Evolutionary conservation across 2,113 vertebrate genomes (phyloP).

Genomic region (Hyla sarda): DNA sequence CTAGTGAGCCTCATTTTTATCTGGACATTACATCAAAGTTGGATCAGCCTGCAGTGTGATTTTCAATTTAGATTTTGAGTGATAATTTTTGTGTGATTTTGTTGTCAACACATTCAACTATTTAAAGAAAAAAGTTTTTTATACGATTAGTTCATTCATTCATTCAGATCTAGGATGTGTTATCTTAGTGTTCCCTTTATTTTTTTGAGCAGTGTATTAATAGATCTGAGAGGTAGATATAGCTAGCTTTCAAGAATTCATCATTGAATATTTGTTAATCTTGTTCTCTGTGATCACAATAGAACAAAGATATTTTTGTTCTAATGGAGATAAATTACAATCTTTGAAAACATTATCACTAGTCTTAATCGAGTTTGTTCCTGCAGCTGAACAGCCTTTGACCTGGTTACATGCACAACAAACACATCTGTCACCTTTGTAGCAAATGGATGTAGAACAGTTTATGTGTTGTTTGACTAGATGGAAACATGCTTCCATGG

Average conservation of each 20-base stretch:
- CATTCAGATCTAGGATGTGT: no score
- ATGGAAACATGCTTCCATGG: conserved; percentile 13
- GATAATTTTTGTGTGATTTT: no score
- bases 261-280: conserved; percentile 76
- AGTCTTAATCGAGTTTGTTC: conserved; percentile 76
- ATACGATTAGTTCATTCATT: no score
- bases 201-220: no score
- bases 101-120: no score
- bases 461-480: conserved; percentile 52
- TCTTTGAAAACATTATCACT: conserved; percentile 79
- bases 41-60: no score
- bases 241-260: conserved; percentile 78
- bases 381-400: conserved; percentile 72
- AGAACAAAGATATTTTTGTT: conserved; percentile 76
- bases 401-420: conserved; percentile 74
- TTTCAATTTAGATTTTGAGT: no score
- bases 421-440: conserved; percentile 63
- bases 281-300: conserved; percentile 70
- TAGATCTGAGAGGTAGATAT: conserved; percentile 68
- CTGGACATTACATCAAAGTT: no score
- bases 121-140: no score
- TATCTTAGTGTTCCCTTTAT: no score
- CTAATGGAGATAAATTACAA: conserved; percentile 79
- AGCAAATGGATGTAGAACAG: conserved; percentile 53
- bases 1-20: no score